Conservation (phyloP, 2,113 vertebrate genomes). For the Glaucomys volans region DNA sequence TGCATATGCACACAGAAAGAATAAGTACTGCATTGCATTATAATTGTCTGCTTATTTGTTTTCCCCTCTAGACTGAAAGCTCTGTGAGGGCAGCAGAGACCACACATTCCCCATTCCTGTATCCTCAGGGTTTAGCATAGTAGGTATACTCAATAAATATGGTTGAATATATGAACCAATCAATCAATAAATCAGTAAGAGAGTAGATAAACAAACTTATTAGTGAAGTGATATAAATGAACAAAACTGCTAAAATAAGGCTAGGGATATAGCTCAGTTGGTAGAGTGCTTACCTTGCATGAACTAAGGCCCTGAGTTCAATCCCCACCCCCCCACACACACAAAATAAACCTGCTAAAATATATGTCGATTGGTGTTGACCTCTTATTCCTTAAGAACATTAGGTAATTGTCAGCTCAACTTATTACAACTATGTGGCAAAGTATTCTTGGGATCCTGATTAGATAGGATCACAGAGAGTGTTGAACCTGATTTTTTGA, state of each 20-base stretch:
- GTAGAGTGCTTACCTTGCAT: too few relatives aligned
- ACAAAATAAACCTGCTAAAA: background rate
- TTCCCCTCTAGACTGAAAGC: conserved; percentile 23
- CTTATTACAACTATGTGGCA: conserved; percentile 31
- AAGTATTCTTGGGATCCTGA: background rate
- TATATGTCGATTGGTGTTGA: background rate
- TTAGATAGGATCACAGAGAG: background rate
- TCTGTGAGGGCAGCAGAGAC: background rate
- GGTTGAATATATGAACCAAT: background rate
- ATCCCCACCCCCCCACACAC: too few relatives aligned
- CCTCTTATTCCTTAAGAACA: conserved; percentile 44
- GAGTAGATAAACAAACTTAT: background rate
- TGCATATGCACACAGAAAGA: background rate
- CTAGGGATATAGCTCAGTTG: too few relatives aligned
- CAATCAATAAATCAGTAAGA: background rate
- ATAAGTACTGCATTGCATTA: background rate
- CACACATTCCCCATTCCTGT: conserved; percentile 23
- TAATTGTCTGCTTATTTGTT: background rate
- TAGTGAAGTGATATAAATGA: background rate
- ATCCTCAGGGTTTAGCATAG: background rate
- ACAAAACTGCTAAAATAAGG: background rate
- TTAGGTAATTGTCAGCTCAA: conserved; percentile 19
- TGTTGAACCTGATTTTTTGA: conserved; percentile 25
- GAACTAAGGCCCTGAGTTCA: too few relatives aligned
- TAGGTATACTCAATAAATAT: background rate